Evolutionary conservation across 2,797 vertebrate species (phyloP).

Genomic region (Helarctos malayanus): DNA sequence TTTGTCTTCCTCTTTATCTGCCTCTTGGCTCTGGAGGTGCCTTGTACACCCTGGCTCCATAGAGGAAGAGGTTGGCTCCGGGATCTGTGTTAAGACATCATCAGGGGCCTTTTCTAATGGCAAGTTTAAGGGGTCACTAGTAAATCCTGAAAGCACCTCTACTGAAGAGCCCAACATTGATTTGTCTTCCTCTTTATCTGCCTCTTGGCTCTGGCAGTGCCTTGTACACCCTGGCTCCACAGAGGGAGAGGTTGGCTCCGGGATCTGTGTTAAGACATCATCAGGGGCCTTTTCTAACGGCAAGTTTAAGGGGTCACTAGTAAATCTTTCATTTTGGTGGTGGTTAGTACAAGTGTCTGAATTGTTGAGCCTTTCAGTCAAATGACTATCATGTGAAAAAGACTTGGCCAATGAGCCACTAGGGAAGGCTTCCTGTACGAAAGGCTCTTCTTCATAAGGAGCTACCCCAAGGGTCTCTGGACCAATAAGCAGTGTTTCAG

Average conservation of each 20-base stretch:
- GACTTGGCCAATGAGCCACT: not conserved
- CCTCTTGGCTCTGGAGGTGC: slow-evolving; percentile 84
- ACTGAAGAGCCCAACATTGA: slow-evolving; percentile 90
- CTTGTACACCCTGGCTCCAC: slow-evolving; percentile 41
- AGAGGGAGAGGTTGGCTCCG: slow-evolving; percentile 51
- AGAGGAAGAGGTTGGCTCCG: slow-evolving; percentile 54
- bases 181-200: slow-evolving; percentile 89
- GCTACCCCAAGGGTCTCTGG: not conserved
- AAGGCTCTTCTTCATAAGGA: slow-evolving; percentile 57
- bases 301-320: slow-evolving; percentile 65
- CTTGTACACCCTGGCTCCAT: slow-evolving; percentile 41
- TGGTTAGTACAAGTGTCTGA: slow-evolving; percentile 57
- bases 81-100: slow-evolving; percentile 56
- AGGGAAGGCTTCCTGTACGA: slow-evolving; percentile 64
- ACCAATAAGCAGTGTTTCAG: slow-evolving; percentile 36
- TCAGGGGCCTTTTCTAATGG: slow-evolving; percentile 63
- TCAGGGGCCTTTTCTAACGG: slow-evolving; percentile 63
- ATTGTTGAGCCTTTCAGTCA: slow-evolving; percentile 69
- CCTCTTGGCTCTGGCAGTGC: slow-evolving; percentile 84
- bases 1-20: slow-evolving; percentile 89
- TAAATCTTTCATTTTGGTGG: slow-evolving; percentile 66
- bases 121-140: slow-evolving; percentile 65
- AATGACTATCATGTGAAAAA: slow-evolving; percentile 41
- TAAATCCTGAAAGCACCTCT: slow-evolving; percentile 92
- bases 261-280: slow-evolving; percentile 56